Percentiles rank a stretch among this genome's conserved stretches.
phyloP scores from a whole-genome alignment of 2,888 invertebrate species.

The Fabriciana adippe region DNA sequence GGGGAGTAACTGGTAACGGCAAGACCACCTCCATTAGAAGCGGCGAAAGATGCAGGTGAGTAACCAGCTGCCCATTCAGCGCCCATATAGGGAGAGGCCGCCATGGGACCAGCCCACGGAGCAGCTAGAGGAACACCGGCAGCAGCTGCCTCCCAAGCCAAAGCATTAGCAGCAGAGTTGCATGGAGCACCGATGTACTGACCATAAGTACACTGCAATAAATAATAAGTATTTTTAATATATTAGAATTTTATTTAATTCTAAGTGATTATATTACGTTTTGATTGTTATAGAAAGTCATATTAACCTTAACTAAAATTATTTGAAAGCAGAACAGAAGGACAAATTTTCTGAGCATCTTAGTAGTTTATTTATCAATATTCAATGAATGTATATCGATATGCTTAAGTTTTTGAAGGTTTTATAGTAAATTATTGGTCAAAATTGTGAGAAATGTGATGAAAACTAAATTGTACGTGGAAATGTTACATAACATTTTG shows the following conservation, averaged over 20 bases:
- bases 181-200: slow-evolving; percentile 33
- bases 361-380: background rate
- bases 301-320: slow-evolving; percentile 19
- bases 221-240: slow-evolving; percentile 12
- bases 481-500: slow-evolving; percentile 3
- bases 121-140: slow-evolving; percentile 16
- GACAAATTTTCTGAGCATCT: background rate
- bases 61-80: slow-evolving; percentile 22
- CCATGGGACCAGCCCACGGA: slow-evolving; percentile 20
- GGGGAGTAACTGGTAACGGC: slow-evolving; percentile 47
- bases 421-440: background rate
- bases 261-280: slow-evolving; percentile 13
- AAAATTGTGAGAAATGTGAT: background rate
- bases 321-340: slow-evolving; percentile 23
- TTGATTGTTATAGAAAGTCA: background rate
- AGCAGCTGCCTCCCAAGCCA: slow-evolving; percentile 20
- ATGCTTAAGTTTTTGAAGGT: background rate
- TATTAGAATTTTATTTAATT: background rate
- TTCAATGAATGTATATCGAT: background rate
- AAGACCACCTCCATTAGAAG: slow-evolving; percentile 37
- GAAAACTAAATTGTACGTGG: background rate
- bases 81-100: slow-evolving; percentile 1
- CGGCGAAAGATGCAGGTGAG: slow-evolving; percentile 21
- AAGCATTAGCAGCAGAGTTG: slow-evolving; percentile 21
- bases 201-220: slow-evolving; percentile 34